Evolutionary conservation across 2,888 invertebrate species (phyloP).

Genomic region (Nipponacmea schrenckii): DNA sequence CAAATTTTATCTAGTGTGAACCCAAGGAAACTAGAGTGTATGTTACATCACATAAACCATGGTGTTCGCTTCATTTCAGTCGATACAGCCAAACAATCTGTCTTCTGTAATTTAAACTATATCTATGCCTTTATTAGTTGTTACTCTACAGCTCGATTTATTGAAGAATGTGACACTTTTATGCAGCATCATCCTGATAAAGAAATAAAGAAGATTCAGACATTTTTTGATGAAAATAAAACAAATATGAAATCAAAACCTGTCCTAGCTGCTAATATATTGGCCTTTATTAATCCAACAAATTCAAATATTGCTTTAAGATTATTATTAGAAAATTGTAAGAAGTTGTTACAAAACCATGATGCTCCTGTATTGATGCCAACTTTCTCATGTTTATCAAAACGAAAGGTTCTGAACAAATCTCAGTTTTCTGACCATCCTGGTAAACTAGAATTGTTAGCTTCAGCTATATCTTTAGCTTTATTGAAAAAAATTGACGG

Average conservation of each 20-base stretch:
- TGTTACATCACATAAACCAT: conserved; percentile 48
- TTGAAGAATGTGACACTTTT: conserved; percentile 82
- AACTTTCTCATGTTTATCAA: conserved; percentile 45
- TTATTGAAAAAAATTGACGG: not conserved
- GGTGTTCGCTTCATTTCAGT: conserved; percentile 31
- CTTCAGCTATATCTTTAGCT: not conserved
- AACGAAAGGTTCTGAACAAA: conserved; percentile 28
- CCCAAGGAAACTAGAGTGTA: conserved; percentile 49
- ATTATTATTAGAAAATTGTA: conserved; percentile 37
- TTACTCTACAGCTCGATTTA: conserved; percentile 69
- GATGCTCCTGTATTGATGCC: conserved; percentile 46
- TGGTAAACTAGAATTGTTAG: not conserved
- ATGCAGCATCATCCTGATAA: conserved; percentile 84
- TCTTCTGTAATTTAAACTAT: conserved; percentile 52
- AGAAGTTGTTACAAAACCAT: conserved; percentile 29
- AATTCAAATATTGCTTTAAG: conserved; percentile 32
- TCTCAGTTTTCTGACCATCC: not conserved
- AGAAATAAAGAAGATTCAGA: conserved; percentile 76
- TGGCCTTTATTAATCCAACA: conserved; percentile 38
- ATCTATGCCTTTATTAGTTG: conserved; percentile 46
- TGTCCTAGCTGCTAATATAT: conserved; percentile 43
- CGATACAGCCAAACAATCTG: conserved; percentile 38
- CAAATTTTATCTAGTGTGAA: conserved; percentile 47
- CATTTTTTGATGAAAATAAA: conserved; percentile 38
- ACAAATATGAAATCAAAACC: conserved; percentile 32